phyloP scores from a whole-genome alignment of 1,140 invertebrate genomes.

The Pygmarrhopalites habei region DNA sequence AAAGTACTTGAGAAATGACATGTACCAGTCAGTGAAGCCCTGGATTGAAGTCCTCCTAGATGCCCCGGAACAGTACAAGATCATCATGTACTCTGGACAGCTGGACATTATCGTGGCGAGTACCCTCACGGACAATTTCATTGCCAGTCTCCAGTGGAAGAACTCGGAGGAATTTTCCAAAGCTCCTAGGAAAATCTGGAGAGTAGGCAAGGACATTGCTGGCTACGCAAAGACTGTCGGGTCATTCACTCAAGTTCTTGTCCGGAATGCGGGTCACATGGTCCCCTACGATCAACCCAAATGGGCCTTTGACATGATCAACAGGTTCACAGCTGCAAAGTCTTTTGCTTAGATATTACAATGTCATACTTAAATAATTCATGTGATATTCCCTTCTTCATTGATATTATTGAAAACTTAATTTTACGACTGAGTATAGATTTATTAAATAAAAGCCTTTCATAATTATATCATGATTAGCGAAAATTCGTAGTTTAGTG shows the following conservation, averaged over 20 bases:
- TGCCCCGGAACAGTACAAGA: conserved; percentile 52
- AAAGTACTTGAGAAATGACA: conserved; percentile 60
- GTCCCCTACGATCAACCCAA: conserved; percentile 50
- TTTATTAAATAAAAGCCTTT: too few relatives aligned
- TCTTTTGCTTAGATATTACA: too few relatives aligned
- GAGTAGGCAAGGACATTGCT: conserved; percentile 28
- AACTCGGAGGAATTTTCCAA: conserved; percentile 19
- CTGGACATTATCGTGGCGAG: conserved; percentile 40
- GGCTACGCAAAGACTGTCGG: conserved; percentile 30
- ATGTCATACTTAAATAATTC: too few relatives aligned
- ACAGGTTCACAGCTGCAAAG: conserved; percentile 45
- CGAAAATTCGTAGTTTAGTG: too few relatives aligned
- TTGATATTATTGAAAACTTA: too few relatives aligned
- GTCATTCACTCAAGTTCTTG: conserved; percentile 23
- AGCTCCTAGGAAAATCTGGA: conserved; percentile 31
- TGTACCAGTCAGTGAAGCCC: conserved; percentile 72
- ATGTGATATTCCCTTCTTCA: too few relatives aligned
- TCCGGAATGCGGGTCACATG: conserved; percentile 34
- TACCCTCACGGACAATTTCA: conserved; percentile 24
- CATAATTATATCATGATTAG: too few relatives aligned
- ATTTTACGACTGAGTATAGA: too few relatives aligned
- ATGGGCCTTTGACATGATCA: conserved; percentile 49
- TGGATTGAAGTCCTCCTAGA: conserved; percentile 61
- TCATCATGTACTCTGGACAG: conserved; percentile 43
- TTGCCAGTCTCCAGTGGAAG: conserved; percentile 28